These are phyloP conservation scores for Adelges cooleyi DNA, from an alignment of 1,140 invertebrate genomes.

Conservation along the genomic window DNA sequence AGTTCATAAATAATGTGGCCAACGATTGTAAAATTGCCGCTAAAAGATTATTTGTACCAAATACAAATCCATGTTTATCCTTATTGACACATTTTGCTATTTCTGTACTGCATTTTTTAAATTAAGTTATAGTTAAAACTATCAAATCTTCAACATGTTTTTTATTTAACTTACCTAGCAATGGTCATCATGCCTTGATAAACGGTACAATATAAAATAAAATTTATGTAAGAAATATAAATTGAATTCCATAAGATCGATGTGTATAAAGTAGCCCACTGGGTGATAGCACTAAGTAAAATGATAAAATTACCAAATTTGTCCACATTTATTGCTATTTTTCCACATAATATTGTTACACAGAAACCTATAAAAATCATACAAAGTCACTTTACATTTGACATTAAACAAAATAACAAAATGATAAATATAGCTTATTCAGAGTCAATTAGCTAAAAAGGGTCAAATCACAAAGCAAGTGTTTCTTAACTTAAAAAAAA, in stretches of 20 bases:
- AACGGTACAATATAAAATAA: not conserved
- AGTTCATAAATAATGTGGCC: not conserved
- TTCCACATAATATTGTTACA: constrained; percentile 2
- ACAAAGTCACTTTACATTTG: too few relatives aligned
- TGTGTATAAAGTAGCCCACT: not conserved
- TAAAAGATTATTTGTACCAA: constrained; percentile 12
- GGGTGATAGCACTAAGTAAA: not conserved
- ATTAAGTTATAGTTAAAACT: too few relatives aligned
- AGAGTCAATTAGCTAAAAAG: too few relatives aligned
- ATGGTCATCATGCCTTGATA: constrained; percentile 23
- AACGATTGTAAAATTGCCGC: constrained; percentile 11
- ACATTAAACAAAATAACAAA: too few relatives aligned
- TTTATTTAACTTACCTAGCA: constrained; percentile 11
- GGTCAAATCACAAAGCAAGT: too few relatives aligned
- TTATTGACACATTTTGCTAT: not conserved
- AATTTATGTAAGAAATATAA: constrained; percentile 13
- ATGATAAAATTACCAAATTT: constrained; percentile 15
- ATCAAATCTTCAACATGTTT: not conserved
- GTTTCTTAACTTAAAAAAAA: too few relatives aligned
- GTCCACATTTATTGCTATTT: not conserved
- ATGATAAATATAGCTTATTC: too few relatives aligned
- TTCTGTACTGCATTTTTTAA: not conserved
- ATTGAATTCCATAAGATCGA: not conserved
- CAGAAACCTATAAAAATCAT: not conserved
- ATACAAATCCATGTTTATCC: constrained; percentile 17